These are phyloP conservation scores for Apaloderma vittatum DNA, from an alignment of 2,113 vertebrate species.

Conservation along the genomic window DNA sequence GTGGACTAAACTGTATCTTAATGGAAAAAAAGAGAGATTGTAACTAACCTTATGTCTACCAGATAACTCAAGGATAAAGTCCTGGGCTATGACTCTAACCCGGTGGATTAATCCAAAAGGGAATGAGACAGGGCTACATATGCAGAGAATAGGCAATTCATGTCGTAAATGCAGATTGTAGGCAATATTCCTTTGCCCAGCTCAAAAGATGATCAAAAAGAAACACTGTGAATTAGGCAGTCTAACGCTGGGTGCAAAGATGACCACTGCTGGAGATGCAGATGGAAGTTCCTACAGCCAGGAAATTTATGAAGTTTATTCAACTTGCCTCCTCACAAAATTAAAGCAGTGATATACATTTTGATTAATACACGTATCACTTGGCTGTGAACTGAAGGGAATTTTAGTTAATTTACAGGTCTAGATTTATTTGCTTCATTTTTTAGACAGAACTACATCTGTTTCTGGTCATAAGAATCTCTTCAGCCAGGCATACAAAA, in stretches of 20 bases:
- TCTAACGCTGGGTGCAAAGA: neutral
- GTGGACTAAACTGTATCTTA: neutral
- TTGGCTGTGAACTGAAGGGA: neutral
- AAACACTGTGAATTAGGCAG: neutral
- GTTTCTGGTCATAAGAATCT: neutral
- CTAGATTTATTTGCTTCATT: slow-evolving; percentile 12
- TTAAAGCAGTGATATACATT: neutral
- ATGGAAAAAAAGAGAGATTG: neutral
- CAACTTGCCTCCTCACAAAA: neutral
- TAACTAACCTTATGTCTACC: neutral
- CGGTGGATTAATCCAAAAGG: neutral
- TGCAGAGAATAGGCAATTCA: neutral
- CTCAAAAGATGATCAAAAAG: neutral
- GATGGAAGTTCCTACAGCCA: neutral
- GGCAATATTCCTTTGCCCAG: neutral
- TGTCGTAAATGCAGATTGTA: neutral
- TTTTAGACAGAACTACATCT: neutral
- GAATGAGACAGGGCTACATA: neutral
- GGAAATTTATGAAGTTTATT: neutral
- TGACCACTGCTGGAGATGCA: neutral
- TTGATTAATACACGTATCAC: slow-evolving; percentile 3
- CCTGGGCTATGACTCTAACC: neutral
- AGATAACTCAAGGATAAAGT: neutral
- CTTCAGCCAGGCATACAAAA: neutral
- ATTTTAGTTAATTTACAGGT: neutral